Base-by-base conservation (phyloP, 2,113 vertebrate genomes). In the Sinosuthora webbiana region DNA sequence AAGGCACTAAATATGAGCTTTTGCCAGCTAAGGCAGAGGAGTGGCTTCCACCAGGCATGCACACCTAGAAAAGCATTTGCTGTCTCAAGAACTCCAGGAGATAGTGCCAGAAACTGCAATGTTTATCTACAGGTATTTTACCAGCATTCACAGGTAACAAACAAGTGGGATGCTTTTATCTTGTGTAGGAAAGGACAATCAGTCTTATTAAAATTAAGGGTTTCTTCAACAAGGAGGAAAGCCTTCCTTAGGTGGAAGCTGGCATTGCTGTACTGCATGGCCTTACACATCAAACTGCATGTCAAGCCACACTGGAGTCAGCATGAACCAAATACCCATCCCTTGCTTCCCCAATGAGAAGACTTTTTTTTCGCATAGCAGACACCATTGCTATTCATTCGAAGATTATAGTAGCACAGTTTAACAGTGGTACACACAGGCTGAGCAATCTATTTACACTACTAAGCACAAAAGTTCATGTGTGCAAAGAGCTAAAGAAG, bases 331-430 rank as follows among this genome's bases (percentile, higher is more conserved):
- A 75, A 47, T 9, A 44, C 9, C 12, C 24, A n/a, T 10, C 11
- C 22, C 10, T 76, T 68, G 7, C 17, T 84, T 52, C 64, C 47
- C 4, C 19, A 55, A 65, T 21, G 50, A 69, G 49, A 13, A 78
- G 8, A 35, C 5, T 3, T 16, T n/a, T 4, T 23, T 10, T 3
- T 6, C 3, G 0, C 20, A 2, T 10, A 64, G 15, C 4, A 30
- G 21, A 55, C 12, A 31, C 10, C 6, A 13, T 10, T 11, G 3
- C 4, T 63, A 17, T 56, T 55, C 13, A 23, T 55, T 75, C 70
- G 21, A 50, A 50, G 49, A 50, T 50, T 50, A 50, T 15, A 50
- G 8, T 9, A 25, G 49, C 49, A 15, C 49, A 25, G 49, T 9
- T 30, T 55, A 50, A 37, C 25, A 63, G 39, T 20, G 11, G 25